Evolutionary conservation across 2,113 vertebrate species (phyloP).

Genomic region (Gobius niger): DNA sequence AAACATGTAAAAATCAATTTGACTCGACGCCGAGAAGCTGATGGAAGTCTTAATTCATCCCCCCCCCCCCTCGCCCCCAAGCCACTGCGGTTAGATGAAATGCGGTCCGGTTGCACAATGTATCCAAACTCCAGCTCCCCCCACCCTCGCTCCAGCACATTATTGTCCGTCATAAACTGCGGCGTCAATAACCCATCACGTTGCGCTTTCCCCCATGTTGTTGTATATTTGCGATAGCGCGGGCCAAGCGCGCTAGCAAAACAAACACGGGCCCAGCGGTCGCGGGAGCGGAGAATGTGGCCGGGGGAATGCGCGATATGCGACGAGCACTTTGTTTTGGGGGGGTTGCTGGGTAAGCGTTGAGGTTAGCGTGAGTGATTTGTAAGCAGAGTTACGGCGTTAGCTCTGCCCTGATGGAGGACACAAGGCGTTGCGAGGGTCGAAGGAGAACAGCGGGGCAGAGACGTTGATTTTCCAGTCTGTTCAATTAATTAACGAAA

Average conservation of each 20-base stretch:
- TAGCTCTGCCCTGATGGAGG: too few relatives aligned
- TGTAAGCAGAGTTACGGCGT: not conserved
- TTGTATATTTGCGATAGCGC: slow-evolving; percentile 49
- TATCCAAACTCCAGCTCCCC: slow-evolving; percentile 17
- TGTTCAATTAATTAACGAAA: too few relatives aligned
- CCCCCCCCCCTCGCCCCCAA: slow-evolving; percentile 5
- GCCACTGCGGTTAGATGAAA: slow-evolving; percentile 50
- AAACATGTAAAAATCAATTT: slow-evolving; percentile 30
- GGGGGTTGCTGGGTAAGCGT: slow-evolving; percentile 21
- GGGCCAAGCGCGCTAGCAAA: slow-evolving; percentile 51
- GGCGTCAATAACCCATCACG: slow-evolving; percentile 57
- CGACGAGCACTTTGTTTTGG: slow-evolving; percentile 51
- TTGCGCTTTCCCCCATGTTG: slow-evolving; percentile 39
- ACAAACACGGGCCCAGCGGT: slow-evolving; percentile 56
- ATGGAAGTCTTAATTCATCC: slow-evolving; percentile 16
- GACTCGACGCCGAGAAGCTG: not conserved
- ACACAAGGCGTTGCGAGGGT: too few relatives aligned
- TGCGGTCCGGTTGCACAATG: slow-evolving; percentile 54
- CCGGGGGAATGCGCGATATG: slow-evolving; percentile 51
- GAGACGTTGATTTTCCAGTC: too few relatives aligned
- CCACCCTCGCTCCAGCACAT: slow-evolving; percentile 42
- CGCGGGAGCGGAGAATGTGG: slow-evolving; percentile 25
- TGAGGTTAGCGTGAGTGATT: slow-evolving; percentile 11
- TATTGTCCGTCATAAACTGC: slow-evolving; percentile 62
- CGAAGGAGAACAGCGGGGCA: too few relatives aligned